Conservation (phyloP, 2,888 invertebrate genomes). For the Brenthis daphne region DNA sequence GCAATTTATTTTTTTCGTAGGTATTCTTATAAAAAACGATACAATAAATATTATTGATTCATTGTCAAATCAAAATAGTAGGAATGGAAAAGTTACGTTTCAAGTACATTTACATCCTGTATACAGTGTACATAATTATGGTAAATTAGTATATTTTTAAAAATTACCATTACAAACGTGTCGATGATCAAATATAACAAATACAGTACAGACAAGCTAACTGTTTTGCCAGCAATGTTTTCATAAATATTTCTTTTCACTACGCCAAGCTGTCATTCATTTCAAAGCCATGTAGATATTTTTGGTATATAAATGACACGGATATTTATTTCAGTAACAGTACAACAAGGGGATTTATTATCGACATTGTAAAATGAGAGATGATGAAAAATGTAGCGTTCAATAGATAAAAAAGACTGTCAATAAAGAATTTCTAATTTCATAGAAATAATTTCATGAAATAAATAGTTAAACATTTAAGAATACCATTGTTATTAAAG, state of each 20-base stretch:
- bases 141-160: background rate
- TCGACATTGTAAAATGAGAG: background rate
- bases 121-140: no score
- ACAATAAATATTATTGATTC: no score
- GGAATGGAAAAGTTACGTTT: no score
- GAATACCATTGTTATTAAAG: no score
- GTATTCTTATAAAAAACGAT: no score
- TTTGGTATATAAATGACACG: slow-evolving; percentile 1
- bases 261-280: slow-evolving; percentile 32
- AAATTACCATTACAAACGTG: background rate
- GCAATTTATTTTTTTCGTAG: no score
- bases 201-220: background rate
- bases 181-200: no score
- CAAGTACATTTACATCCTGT: no score
- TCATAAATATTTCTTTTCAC: slow-evolving; percentile 16
- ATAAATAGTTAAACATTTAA: background rate
- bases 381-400: background rate
- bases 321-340: background rate
- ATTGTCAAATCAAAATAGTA: no score
- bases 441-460: background rate
- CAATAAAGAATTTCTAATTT: no score
- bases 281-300: slow-evolving; percentile 27
- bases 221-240: slow-evolving; percentile 5
- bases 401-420: background rate
- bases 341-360: background rate